Evolutionary conservation across 2,797 vertebrate species (phyloP), one percentile per base, ranked within the genome.

Genomic region (Cyprinodon diabolis): DNA sequence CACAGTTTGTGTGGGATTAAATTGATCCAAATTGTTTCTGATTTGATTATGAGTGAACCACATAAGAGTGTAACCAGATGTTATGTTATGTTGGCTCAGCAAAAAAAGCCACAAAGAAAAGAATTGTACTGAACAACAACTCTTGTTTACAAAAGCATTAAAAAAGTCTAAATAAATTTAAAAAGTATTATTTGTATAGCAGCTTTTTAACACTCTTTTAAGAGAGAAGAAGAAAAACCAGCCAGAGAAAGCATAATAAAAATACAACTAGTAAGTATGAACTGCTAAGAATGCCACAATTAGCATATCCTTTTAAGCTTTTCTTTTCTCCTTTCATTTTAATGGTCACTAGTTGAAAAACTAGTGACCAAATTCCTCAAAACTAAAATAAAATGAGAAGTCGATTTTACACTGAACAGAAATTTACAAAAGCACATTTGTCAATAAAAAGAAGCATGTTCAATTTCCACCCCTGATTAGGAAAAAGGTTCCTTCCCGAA

Each of bases 31-130:
- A 65, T 12, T 45, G 10, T 65, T 65, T 65, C 40, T 45, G 63
- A 74, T 74, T 40, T 74, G 55, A 65, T 65, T 65, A 35, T 40
- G 60, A 43, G 37, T 43, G 10, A 43, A 45, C 15, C 21, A 45
- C 43, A 11, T 65, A 43, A n/a, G 21, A 40, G 43, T 65, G 43
- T 65, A 47, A 47, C 40, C 40, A 65, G 40, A 47, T 47, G 51
- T 21, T 52, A 19, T 65, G 62, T 65, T 65, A n/a, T 63, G 21
- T 47, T 23, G 11, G 23, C 62, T 45, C 12, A 14, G 62, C 45
- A 19, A 62, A 63, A 37, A 4, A 37, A 17, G 12, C 40, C 4
- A 56, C 23, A 17, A 17, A 17, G 25, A 56, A 25, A 56, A 23
- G 4, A 23, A 63, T 63, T 45, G 62, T 65, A 40, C 40, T 65